Conservation (phyloP, 2,888 invertebrate species). For the Cerceris ruficornis region DNA sequence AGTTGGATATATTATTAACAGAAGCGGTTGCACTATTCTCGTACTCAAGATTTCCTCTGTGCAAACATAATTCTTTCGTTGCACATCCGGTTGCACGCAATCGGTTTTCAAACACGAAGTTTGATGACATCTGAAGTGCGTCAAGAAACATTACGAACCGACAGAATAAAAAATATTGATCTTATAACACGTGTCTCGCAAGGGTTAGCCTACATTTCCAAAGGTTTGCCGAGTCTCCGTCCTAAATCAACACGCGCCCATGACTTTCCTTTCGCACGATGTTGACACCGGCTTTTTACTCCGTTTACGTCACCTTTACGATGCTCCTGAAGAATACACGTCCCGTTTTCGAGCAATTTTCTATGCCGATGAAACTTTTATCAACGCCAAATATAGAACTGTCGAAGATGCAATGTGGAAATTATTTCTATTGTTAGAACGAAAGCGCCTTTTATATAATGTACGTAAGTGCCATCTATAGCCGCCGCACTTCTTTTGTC, state of each 20-base stretch:
- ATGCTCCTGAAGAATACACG: conserved; percentile 45
- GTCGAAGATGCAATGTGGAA: conserved; percentile 6
- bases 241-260: conserved; percentile 73
- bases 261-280: conserved; percentile 55
- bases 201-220: conserved; percentile 68
- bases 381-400: conserved; percentile 50
- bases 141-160: conserved; percentile 25
- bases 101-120: not conserved
- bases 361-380: conserved; percentile 29
- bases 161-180: conserved; percentile 70
- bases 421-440: no score
- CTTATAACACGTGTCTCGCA: conserved; percentile 69
- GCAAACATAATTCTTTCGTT: no score
- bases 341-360: conserved; percentile 39
- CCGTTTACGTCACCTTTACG: conserved; percentile 62
- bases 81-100: not conserved
- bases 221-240: conserved; percentile 66
- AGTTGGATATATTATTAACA: no score
- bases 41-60: no score
- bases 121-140: conserved; percentile 1
- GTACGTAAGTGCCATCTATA: no score
- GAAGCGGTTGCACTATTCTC: no score
- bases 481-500: no score
- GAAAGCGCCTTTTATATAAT: no score
- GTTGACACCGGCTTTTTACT: conserved; percentile 68